These are phyloP conservation scores for Himalopsyche kuldschensis DNA, from an alignment of 2,888 invertebrate genomes.

Conservation along the genomic window DNA sequence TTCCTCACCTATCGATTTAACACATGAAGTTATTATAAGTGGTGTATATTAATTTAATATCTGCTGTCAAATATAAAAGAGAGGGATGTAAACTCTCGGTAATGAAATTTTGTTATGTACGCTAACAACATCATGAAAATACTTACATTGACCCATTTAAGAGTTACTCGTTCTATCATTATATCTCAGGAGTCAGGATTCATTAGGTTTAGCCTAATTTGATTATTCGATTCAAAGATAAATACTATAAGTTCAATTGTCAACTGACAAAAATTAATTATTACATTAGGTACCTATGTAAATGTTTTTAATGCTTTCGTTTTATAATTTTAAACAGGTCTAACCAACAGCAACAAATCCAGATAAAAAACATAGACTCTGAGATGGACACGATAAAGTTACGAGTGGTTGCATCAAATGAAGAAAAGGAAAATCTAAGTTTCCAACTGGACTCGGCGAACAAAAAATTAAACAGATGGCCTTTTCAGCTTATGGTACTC, in stretches of 20 bases:
- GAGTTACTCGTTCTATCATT: no score
- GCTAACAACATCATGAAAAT: no score
- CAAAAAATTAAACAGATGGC: slow-evolving; percentile 33
- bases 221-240: no score
- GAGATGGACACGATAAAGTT: slow-evolving; percentile 22
- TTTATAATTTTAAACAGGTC: background rate
- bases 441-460: slow-evolving; percentile 12
- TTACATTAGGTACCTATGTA: background rate
- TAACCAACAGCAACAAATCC: background rate
- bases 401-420: slow-evolving; percentile 9
- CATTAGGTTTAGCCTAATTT: no score
- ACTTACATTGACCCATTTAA: no score
- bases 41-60: no score
- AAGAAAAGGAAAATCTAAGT: slow-evolving; percentile 22
- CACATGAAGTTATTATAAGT: background rate
- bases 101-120: no score
- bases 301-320: background rate
- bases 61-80: no score
- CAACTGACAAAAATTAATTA: no score
- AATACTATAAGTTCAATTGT: no score
- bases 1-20: background rate
- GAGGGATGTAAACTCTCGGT: no score
- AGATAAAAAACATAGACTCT: slow-evolving; percentile 14
- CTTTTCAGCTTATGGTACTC: slow-evolving; percentile 15
- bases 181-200: no score